Conservation (phyloP, 2,888 invertebrate species). For the Rotaria sp. region DNA sequence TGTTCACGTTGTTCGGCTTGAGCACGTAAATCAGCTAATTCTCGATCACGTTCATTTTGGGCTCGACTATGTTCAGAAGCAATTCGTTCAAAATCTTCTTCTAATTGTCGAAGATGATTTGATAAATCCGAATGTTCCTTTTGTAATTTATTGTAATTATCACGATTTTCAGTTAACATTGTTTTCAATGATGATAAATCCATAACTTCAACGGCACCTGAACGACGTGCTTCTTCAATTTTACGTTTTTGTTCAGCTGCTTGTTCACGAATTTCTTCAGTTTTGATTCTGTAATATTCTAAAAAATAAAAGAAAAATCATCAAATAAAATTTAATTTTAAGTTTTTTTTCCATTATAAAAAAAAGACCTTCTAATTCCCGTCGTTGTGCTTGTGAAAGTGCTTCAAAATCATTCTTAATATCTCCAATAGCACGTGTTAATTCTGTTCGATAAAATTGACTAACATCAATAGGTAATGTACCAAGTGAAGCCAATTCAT, state of each 20-base stretch:
- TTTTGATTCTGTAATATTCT: conserved; percentile 39
- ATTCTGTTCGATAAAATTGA: conserved; percentile 40
- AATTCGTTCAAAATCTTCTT: conserved; percentile 32
- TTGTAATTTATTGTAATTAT: conserved; percentile 31
- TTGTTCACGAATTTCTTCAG: conserved; percentile 38
- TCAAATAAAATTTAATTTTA: too few relatives aligned
- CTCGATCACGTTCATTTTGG: conserved; percentile 36
- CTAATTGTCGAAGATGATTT: conserved; percentile 34
- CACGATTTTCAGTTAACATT: conserved; percentile 31
- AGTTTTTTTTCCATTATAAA: too few relatives aligned
- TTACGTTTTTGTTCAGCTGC: conserved; percentile 36
- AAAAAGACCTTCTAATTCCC: conserved; percentile 27
- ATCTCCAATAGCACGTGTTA: conserved; percentile 36
- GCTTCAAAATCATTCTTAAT: conserved; percentile 38
- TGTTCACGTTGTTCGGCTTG: conserved; percentile 30
- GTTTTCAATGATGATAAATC: conserved; percentile 31
- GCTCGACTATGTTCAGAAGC: conserved; percentile 30
- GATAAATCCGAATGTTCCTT: conserved; percentile 31
- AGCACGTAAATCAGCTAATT: conserved; percentile 31
- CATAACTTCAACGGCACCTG: background rate
- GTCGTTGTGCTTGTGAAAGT: conserved; percentile 35
- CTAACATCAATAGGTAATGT: conserved; percentile 37
- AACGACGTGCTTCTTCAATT: conserved; percentile 30
- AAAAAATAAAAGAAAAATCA: background rate
- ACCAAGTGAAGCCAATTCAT: conserved; percentile 35